Evolutionary conservation across 2,113 vertebrate species (phyloP).

Genomic region (Rhadina sibilatrix): DNA sequence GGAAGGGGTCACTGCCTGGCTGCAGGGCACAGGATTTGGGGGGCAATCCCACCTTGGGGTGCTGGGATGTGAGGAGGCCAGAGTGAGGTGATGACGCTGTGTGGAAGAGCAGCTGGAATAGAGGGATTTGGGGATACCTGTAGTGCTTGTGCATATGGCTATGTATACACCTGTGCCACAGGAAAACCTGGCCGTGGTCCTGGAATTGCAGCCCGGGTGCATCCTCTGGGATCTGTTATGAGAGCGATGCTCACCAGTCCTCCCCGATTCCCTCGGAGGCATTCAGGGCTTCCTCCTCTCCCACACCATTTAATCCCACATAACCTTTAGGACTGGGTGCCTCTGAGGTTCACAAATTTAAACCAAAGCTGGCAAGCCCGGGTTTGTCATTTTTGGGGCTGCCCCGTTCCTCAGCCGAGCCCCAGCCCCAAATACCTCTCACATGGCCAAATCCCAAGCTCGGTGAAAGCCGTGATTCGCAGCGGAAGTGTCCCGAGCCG

Average conservation of each 20-base stretch:
- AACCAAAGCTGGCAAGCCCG: neutral
- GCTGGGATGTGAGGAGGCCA: neutral
- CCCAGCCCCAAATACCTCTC: neutral
- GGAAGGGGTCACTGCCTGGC: neutral
- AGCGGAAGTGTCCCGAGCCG: neutral
- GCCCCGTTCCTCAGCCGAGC: neutral
- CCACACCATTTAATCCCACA: neutral
- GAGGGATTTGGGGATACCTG: fast-evolving
- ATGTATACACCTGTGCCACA: fast-evolving
- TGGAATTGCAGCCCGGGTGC: neutral
- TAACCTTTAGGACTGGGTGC: fast-evolving
- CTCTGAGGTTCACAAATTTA: neutral
- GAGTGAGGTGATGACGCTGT: neutral
- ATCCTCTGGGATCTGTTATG: neutral
- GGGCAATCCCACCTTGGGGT: neutral
- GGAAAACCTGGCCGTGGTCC: neutral
- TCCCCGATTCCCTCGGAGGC: neutral
- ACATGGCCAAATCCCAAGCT: neutral
- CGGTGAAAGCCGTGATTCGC: neutral
- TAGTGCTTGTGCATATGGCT: fast-evolving
- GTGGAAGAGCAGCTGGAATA: neutral
- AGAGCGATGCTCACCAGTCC: fast-evolving
- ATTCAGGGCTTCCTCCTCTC: neutral
- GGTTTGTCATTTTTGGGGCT: neutral
- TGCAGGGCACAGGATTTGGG: fast-evolving